Percentiles rank a stretch among this genome's conserved stretches.
These are phyloP conservation scores for Zootermopsis nevadensis DNA, from an alignment of 2,888 invertebrate genomes.

Conservation along the genomic window DNA sequence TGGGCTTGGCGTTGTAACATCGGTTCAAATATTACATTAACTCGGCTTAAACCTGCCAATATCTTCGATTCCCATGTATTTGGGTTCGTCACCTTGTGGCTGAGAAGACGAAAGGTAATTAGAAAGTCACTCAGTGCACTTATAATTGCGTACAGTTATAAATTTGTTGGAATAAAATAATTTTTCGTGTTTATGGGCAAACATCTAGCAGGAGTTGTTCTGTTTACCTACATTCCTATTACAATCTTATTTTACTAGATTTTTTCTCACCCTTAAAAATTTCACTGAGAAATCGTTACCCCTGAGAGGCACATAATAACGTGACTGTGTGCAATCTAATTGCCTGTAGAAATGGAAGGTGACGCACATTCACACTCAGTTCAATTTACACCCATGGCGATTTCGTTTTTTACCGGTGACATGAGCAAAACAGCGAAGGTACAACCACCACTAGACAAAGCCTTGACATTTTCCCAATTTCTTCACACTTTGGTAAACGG, in stretches of 20 bases:
- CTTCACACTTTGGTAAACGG: slow-evolving; percentile 33
- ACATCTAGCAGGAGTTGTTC: no score
- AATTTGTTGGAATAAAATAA: no score
- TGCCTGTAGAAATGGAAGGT: neutral
- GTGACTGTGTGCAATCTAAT: slow-evolving; percentile 16
- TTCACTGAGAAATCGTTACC: neutral
- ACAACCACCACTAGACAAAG: neutral
- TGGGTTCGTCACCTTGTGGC: no score
- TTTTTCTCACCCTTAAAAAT: neutral
- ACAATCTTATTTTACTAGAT: neutral
- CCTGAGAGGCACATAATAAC: neutral
- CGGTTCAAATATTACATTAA: no score
- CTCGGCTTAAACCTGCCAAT: no score
- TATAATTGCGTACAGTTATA: no score
- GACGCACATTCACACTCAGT: neutral
- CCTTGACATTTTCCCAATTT: slow-evolving; percentile 36
- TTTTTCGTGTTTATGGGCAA: no score
- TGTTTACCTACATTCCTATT: no score
- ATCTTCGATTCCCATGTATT: no score
- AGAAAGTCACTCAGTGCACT: no score
- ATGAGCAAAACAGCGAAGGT: neutral
- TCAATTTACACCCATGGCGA: neutral
- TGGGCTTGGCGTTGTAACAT: no score
- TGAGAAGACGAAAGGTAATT: no score
- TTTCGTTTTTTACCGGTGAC: neutral